Evolutionary conservation across 1,140 invertebrate species (phyloP).

Genomic region (Anoplophora glabripennis): DNA sequence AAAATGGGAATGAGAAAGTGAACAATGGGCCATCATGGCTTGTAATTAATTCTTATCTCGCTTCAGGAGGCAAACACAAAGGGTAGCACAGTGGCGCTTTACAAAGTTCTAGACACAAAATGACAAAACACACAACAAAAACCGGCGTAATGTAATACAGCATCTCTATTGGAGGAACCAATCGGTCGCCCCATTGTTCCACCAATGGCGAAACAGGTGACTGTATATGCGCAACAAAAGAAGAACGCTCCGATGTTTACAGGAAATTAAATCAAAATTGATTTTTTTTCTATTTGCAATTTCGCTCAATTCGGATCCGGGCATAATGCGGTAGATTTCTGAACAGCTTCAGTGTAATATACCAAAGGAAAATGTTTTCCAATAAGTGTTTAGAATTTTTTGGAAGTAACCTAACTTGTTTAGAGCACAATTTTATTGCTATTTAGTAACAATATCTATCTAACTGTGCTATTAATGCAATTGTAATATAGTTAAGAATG

Average conservation of each 20-base stretch:
- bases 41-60: constrained; percentile 49
- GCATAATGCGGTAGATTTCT: too few species aligned
- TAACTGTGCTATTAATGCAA: too few species aligned
- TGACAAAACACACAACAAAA: constrained; percentile 47
- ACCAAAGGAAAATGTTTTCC: too few species aligned
- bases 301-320: too few species aligned
- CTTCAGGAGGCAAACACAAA: constrained; percentile 42
- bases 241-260: background rate
- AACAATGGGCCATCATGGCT: constrained; percentile 43
- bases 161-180: constrained; percentile 43
- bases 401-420: too few species aligned
- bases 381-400: too few species aligned
- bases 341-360: too few species aligned
- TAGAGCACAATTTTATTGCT: too few species aligned
- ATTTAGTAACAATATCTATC: too few species aligned
- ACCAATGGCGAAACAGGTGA: constrained; percentile 42
- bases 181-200: constrained; percentile 43
- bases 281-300: background rate
- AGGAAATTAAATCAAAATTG: background rate
- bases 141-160: constrained; percentile 44
- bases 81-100: constrained; percentile 38
- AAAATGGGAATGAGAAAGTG: constrained; percentile 39
- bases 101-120: constrained; percentile 47
- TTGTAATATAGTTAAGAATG: too few species aligned
- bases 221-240: background rate